Base-by-base conservation (phyloP, 2,888 invertebrate species). In the Lasioglossum oenotherae region DNA sequence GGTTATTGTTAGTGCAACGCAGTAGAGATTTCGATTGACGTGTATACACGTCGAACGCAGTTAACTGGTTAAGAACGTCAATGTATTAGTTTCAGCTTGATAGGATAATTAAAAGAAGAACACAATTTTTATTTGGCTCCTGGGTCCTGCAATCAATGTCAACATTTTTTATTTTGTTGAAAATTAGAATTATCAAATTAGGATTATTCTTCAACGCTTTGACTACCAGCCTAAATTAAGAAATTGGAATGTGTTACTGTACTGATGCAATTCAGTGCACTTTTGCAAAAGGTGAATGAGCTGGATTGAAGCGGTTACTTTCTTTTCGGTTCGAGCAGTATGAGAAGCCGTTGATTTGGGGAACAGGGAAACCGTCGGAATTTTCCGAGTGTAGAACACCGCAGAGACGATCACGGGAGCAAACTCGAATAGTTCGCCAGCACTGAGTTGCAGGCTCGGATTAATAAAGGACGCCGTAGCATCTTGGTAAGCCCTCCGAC, bases 381-480 rank as follows among this genome's bases (percentile, higher is more conserved):
- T 12, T 46, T 19, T 16, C 53, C 16, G n/a, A 38, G 38, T 19
- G 19, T 16, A 12, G 19, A 71, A 27, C 35, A 53, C 44, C 53
- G 44, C 64, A 35, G n/a, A 38, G 73, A 64, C 80, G 16, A 72
- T 69, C 73, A 41, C 69, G 35, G 31, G 38, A 64, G 67, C 44
- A 71, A 71, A 44, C 46, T 6, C 1, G 10, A 69, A 79, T 49
- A 53, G 67, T 74, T 35, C 12, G 41, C n/a, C n/a, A 72, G 35
- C 49, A 78, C 38, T 38, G 72, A 84, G 64, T 77, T 35, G 31
- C 75, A 53, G 46, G 69, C 77, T 38, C 12, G 74, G 69, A 85
- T 87, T 82, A 85, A 85, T 78, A 80, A 82, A 78, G 81, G 74
- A 79, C 38, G 44, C 23, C 78, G 77, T 78, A 72, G 53, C 74